A percentile compares a stretch with the other conserved stretches of the same genome.
Evolutionary conservation across 2,797 vertebrate species (phyloP).

Genomic region (Tolypeutes matacus): DNA sequence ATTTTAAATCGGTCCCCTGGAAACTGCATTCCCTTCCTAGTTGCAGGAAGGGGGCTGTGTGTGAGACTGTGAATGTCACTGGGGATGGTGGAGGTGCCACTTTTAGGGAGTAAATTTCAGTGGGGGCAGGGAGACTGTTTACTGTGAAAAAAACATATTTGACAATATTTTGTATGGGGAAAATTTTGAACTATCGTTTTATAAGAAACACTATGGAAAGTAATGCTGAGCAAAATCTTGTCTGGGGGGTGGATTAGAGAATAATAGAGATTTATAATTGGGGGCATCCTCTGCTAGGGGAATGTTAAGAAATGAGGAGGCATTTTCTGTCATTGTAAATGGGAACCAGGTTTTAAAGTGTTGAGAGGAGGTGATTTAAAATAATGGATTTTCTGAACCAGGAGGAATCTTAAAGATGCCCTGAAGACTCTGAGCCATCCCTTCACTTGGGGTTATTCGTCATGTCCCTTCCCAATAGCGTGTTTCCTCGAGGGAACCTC

Average conservation of each 20-base stretch:
- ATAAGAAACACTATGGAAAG: background rate
- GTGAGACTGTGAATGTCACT: background rate
- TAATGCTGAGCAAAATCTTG: background rate
- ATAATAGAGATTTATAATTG: background rate
- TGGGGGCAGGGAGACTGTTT: background rate
- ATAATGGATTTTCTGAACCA: background rate
- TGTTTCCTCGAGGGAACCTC: background rate
- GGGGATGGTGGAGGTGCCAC: background rate
- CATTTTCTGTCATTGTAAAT: background rate
- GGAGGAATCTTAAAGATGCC: background rate
- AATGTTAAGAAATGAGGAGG: background rate
- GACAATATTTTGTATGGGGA: background rate
- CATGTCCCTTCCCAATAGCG: background rate
- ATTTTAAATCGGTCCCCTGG: background rate
- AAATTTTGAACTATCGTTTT: conserved; percentile 19
- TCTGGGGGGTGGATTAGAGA: background rate
- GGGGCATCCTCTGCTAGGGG: background rate
- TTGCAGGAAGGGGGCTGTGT: no score
- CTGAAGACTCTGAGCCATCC: background rate
- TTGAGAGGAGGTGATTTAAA: background rate
- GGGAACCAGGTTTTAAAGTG: background rate
- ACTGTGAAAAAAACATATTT: background rate
- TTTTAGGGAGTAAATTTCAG: background rate
- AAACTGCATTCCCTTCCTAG: background rate
- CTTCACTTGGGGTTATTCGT: background rate